phyloP scores from a whole-genome alignment of 2,113 vertebrate species.

The Sceloporus tristichus region DNA sequence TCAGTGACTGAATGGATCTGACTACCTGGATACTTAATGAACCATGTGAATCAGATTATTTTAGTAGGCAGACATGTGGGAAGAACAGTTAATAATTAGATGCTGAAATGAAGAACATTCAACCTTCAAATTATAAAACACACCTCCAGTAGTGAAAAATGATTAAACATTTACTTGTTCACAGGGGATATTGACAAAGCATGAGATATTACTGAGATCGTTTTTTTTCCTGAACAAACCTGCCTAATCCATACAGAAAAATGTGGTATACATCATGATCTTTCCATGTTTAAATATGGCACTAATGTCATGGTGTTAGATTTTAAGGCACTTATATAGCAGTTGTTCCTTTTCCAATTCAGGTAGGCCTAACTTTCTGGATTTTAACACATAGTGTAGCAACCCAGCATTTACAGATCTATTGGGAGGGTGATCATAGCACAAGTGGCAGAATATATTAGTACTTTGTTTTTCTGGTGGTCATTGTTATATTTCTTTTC shows the following conservation, averaged over 20 bases:
- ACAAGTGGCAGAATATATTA: background rate
- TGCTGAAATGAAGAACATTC: background rate
- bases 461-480: background rate
- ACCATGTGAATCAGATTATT: background rate
- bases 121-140: background rate
- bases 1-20: background rate
- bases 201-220: background rate
- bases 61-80: background rate
- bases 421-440: background rate
- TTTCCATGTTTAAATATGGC: too few relatives aligned
- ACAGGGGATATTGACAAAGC: background rate
- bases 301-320: too few relatives aligned
- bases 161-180: background rate
- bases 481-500: background rate
- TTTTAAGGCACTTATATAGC: too few relatives aligned
- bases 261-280: background rate
- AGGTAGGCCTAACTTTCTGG: background rate
- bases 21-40: constrained; percentile 1
- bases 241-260: background rate
- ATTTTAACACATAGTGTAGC: too few relatives aligned
- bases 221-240: background rate
- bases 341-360: background rate
- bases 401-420: background rate
- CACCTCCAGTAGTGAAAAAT: background rate
- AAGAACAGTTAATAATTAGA: background rate